Evolutionary conservation across 23 tunicate genomes (phyloP).

Genomic region (Halocynthia roretzi): DNA sequence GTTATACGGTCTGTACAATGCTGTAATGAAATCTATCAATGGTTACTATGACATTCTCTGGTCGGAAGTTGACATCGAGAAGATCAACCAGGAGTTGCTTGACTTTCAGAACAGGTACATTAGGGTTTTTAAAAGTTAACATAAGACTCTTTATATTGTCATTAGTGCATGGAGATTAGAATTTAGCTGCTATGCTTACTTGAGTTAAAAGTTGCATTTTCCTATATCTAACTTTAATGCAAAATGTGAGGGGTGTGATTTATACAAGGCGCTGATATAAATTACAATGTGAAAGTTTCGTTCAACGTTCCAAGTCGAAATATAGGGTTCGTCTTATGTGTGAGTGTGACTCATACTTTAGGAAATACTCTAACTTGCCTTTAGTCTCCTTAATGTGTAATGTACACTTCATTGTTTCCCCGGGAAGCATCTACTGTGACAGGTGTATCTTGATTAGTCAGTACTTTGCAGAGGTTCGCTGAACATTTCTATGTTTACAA

Average conservation of each 20-base stretch:
- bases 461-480: not conserved
- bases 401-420: not conserved
- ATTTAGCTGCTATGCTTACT: not conserved
- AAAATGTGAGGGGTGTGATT: too few relatives aligned
- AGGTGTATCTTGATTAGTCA: too few relatives aligned
- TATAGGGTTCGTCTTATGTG: too few relatives aligned
- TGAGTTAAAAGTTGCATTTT: not conserved
- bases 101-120: conserved; percentile 93
- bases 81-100: conserved; percentile 90
- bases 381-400: not conserved
- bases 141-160: not conserved
- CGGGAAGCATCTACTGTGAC: not conserved
- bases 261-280: too few relatives aligned
- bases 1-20: conserved; percentile 95
- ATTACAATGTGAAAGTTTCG: too few relatives aligned
- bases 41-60: conserved; percentile 96
- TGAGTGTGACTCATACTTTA: too few relatives aligned
- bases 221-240: too few relatives aligned
- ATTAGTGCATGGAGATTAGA: too few relatives aligned
- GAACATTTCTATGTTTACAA: not conserved
- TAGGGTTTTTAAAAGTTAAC: not conserved
- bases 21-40: conserved; percentile 94
- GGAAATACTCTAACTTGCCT: not conserved
- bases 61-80: conserved; percentile 97
- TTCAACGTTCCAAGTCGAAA: too few relatives aligned